Evolutionary conservation across 2,113 vertebrate genomes (phyloP), one percentile per base, ranked within the genome.

Genomic region (Micronycteris hirsuta): DNA sequence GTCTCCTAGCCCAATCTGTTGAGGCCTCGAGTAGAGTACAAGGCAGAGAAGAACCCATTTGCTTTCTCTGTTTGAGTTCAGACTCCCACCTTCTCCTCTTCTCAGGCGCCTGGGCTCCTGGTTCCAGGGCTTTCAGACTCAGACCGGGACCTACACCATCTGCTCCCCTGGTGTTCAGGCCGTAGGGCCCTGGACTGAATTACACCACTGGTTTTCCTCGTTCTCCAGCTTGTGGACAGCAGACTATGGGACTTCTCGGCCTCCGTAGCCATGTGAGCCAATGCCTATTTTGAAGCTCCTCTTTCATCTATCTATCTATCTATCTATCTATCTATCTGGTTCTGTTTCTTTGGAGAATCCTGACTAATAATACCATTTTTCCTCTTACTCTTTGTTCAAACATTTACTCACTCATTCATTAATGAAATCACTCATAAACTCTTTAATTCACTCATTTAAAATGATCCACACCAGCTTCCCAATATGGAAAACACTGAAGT

Each of bases 1-100:
- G 4, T 54, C n/a, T 5, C 0, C 1, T 12, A 0, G 3, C 0
- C 1, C 24, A 0, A 4, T 54, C 47, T 1, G 45, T 26, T 9
- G 3, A 36, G 71, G 28, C n/a, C 17, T 61, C 28, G 31, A 58
- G 15, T 0, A 14, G 54, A 49, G 8, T 3, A 5, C 14, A 65
- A 43, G 6, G 36, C 56, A 19, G 49, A 16, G 28, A 45, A 36
- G 3, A 4, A 56, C 9, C 19, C 41, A 24, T 19, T 54, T 45
- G 47, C 43, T 4, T 28, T 54, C 0, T 16, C 31, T 7, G 5
- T 20, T 20, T 0, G 10, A 38, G 43, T 24, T 52, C 22, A 33
- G 14, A 26, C 41, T 16, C 77, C 36, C 36, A 31, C 41, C 4
- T 8, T 47, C 52, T 56, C 14, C 54, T 61, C 15, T 22, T 4